Conservation (phyloP, 2,797 vertebrate species). For the Gouania willdenowi region DNA sequence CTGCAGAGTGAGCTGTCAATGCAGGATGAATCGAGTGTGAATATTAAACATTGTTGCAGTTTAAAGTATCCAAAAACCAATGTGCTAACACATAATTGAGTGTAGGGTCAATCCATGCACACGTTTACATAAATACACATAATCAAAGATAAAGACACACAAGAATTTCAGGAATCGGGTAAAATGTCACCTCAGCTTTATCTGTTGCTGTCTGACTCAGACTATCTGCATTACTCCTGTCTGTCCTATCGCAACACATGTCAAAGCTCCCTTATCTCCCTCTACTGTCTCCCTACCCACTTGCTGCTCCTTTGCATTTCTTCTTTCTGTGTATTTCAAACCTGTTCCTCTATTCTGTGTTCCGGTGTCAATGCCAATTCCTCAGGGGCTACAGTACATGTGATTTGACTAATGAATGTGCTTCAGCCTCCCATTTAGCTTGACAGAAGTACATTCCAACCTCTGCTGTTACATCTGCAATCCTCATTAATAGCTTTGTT, state of each 20-base stretch:
- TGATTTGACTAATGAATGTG: slow-evolving; percentile 41
- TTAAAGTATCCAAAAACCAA: slow-evolving; percentile 12
- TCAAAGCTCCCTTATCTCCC: slow-evolving; percentile 42
- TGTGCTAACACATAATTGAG: slow-evolving; percentile 1
- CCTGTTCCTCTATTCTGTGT: slow-evolving; percentile 2
- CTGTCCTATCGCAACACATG: slow-evolving; percentile 46
- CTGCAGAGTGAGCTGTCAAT: slow-evolving; percentile 11
- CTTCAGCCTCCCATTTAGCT: slow-evolving; percentile 1
- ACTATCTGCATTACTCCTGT: slow-evolving; percentile 33
- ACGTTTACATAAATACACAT: slow-evolving; percentile 21
- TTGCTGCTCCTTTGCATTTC: slow-evolving; percentile 59
- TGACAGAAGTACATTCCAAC: too few species aligned
- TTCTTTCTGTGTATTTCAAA: slow-evolving; percentile 15
- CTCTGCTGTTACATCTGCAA: too few species aligned
- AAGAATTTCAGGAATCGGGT: slow-evolving; percentile 54
- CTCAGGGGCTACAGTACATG: slow-evolving; percentile 11
- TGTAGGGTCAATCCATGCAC: slow-evolving; percentile 20
- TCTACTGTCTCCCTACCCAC: slow-evolving; percentile 35
- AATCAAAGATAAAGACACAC: slow-evolving; percentile 46
- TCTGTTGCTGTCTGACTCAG: slow-evolving; percentile 39
- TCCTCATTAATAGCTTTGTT: too few species aligned
- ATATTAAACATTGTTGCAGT: slow-evolving; percentile 14
- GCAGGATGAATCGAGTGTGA: slow-evolving; percentile 3
- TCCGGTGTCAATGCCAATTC: slow-evolving; percentile 2
- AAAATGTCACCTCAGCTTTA: slow-evolving; percentile 51